A percentile compares a stretch with the other conserved stretches of the same genome.
These are phyloP conservation scores for Phyllostomus hastatus DNA, from an alignment of 2,113 vertebrate species.

Conservation along the genomic window DNA sequence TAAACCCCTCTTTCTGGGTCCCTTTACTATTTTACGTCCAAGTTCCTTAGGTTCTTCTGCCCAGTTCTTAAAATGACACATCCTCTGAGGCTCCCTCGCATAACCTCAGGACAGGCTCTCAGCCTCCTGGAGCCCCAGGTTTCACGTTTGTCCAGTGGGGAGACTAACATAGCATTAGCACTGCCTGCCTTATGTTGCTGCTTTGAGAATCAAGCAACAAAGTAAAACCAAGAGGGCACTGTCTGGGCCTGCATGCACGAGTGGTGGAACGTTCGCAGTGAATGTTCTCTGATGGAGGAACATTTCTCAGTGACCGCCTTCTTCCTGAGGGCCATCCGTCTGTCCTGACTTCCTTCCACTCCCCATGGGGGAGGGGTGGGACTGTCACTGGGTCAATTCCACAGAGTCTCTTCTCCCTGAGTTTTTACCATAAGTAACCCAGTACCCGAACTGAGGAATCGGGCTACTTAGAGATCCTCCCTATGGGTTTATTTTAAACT, in stretches of 20 bases:
- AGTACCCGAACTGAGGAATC: background rate
- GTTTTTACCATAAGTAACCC: background rate
- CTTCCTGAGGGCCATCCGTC: background rate
- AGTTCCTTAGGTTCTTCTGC: rapidly evolving
- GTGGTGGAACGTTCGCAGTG: rapidly evolving
- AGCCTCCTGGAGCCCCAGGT: background rate
- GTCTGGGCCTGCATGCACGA: background rate
- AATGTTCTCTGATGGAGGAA: background rate
- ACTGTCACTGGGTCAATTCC: background rate
- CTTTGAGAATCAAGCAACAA: background rate
- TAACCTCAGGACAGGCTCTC: background rate
- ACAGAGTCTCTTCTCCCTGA: background rate
- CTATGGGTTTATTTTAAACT: background rate
- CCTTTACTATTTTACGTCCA: rapidly evolving
- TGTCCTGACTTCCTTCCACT: background rate
- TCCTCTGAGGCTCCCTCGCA: background rate
- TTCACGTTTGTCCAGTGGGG: background rate
- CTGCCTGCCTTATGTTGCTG: rapidly evolving
- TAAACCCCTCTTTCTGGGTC: background rate
- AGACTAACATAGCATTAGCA: background rate
- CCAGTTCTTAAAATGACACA: background rate
- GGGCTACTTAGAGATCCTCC: background rate
- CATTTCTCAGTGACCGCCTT: rapidly evolving
- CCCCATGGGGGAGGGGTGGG: background rate
- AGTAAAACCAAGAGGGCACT: background rate